Base-by-base conservation (phyloP, 2,113 vertebrate genomes). In the Pelvicachromis taeniatus region DNA sequence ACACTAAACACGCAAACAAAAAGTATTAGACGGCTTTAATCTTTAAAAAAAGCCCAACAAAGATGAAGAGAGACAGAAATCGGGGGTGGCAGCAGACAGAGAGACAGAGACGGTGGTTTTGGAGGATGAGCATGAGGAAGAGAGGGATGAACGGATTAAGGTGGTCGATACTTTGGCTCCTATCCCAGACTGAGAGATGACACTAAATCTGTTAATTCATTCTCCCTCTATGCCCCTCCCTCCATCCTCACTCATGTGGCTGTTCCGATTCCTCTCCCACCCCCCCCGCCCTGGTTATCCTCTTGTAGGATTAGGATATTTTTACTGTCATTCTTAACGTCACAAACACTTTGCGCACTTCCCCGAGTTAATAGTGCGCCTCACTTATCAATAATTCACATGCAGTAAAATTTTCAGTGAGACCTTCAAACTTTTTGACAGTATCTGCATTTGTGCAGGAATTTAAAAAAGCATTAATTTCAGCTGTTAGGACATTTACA, bases 201-300 rank as follows among this genome's bases (percentile, higher is more conserved):
- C 95, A 95, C 95, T 96, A 96, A 96, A 96, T 95, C 94, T 95
- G 93, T 95, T 96, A 90, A 95, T 95, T 92, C 92, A 81, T 68
- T 81, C 89, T 89, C 88, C 78, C 88, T 48, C 55, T 35, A 59
- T 55, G 10, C 88, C 77, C 85, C 83, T 56, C 55, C 77, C 8
- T 54, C 12, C 3, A 8, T 26, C 29, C 40, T 53, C 77, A 17
- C 78, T 38, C 48, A 45, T 38, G 7, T 35, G 19, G 54, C 42
- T 68, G 52, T 50, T 87, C 55, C 80, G 48, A 48, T 29, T 77
- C 83, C 21, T 78, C 84, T 61, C 29, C 53, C 26, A 26, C 26
- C 8, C 52, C 23, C 53, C 50, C 42, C 1, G 4, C 38, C 35
- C 8, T 6, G 12, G 12, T 45, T 77, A 52, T 85, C 63, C 65